A percentile compares a stretch with the other conserved stretches of the same genome.
Conservation (phyloP, 1,140 invertebrate genomes). For the Ceratina japonica region DNA sequence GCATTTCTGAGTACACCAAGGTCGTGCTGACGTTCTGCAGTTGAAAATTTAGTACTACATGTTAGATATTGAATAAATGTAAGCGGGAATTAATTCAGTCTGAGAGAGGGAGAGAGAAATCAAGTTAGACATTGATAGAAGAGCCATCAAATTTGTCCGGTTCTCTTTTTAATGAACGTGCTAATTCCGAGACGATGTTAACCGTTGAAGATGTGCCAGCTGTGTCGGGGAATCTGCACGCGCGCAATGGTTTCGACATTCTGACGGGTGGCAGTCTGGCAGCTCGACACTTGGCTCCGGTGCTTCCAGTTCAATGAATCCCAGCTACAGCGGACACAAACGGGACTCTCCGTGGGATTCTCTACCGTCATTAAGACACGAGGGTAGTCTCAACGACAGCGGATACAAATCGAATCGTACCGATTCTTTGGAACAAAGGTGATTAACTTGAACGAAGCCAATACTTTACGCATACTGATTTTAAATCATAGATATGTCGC, state of each 20-base stretch:
- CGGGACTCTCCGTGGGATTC: slow-evolving; percentile 90
- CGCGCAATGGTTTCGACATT: slow-evolving; percentile 92
- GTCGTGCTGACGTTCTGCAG: not conserved
- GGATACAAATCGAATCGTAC: slow-evolving; percentile 91
- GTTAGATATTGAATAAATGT: not conserved
- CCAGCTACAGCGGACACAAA: slow-evolving; percentile 80
- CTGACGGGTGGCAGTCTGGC: slow-evolving; percentile 91
- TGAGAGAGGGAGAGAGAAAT: not conserved
- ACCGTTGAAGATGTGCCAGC: slow-evolving; percentile 85
- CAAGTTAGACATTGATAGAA: too few relatives aligned
- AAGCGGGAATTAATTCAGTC: not conserved
- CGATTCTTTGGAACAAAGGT: slow-evolving; percentile 92
- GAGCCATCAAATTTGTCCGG: too few relatives aligned
- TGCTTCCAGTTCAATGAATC: slow-evolving; percentile 75
- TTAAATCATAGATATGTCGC: too few relatives aligned
- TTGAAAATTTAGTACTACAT: not conserved
- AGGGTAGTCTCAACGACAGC: slow-evolving; percentile 90
- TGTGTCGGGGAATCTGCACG: slow-evolving; percentile 91
- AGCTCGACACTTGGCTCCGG: slow-evolving; percentile 85
- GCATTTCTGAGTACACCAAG: too few relatives aligned
- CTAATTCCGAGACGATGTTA: not conserved
- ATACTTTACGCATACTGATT: too few relatives aligned
- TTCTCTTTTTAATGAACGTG: not conserved
- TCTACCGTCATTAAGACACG: slow-evolving; percentile 88
- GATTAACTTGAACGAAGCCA: slow-evolving; percentile 39